Conservation (phyloP, 1,140 invertebrate species). For the Gryllus bimaculatus region DNA sequence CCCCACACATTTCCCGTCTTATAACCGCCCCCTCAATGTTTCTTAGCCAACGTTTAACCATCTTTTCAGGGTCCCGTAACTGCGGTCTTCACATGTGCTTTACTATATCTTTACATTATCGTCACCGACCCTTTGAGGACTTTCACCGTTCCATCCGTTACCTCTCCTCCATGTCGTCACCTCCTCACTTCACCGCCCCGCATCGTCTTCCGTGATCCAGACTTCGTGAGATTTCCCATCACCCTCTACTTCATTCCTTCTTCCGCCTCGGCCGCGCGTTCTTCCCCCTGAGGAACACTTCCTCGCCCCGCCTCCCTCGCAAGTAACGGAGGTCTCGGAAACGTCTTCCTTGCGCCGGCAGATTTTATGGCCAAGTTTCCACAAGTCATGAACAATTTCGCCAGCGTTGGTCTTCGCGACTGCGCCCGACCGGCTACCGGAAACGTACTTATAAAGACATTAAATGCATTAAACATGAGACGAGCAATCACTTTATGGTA, state of each 20-base stretch:
- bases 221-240: not conserved
- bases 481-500: not conserved
- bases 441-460: not conserved
- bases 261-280: not conserved
- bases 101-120: too few relatives aligned
- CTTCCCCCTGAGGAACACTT: not conserved
- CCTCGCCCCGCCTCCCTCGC: not conserved
- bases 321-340: not conserved
- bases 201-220: too few relatives aligned
- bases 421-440: too few relatives aligned
- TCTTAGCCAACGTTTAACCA: too few relatives aligned
- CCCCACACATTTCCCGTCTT: too few relatives aligned
- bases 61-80: too few relatives aligned
- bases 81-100: too few relatives aligned
- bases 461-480: not conserved
- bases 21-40: too few relatives aligned
- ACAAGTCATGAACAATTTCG: slow-evolving; percentile 1
- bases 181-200: too few relatives aligned
- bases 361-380: not conserved
- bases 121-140: too few relatives aligned
- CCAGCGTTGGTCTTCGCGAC: not conserved
- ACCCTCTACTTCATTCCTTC: not conserved
- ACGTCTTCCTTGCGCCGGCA: not conserved
- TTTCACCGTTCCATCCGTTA: too few relatives aligned
- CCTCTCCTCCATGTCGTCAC: too few relatives aligned